Base-by-base conservation (phyloP, 2,797 vertebrate genomes). In the Lagocephalus sceleratus region DNA sequence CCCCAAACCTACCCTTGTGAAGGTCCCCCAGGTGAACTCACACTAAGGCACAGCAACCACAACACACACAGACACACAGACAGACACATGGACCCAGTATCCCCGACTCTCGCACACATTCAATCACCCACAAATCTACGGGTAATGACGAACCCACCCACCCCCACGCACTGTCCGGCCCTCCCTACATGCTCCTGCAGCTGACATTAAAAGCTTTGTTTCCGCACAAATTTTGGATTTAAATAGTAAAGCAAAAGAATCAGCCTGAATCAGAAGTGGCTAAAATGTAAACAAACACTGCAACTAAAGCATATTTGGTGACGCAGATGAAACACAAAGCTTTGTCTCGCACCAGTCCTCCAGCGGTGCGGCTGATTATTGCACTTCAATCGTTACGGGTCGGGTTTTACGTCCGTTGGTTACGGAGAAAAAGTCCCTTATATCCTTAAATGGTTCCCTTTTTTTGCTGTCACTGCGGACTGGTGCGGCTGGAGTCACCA, bases 291-390 rank as follows among this genome's bases (percentile, higher is more conserved):
- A 76, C 49, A 75, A 63, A 72, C 46, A 79, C 65, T 74, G 81
- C 35, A 87, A 85, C 61, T 85, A 80, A 88, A 88, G 87, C 80
- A 87, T 84, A 82, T 90, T 90, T 92, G 89, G 86, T 90, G 61
- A 62, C 70, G 66, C 48, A 76, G 75, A 76, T 68, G 66, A 59
- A 85, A 84, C 12, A 75, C 66, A 86, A 77, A 83, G 71, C 76
- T 76, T 70, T 63, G 52, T 68, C 77, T 62, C 73, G 47, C 16
- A 71, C 72, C 73, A 71, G 76, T 74, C 69, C 60, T 20, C 8
- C 3, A 50, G 51, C 63, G 62, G 64, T 62, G 64, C 38, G 49
- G 76, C 79, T 71, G 61, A 75, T 78, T 82, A 83, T 76, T 88
- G 83, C 84, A 87, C 78, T 63, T 25, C 58, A 17, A 5, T 35